These are phyloP conservation scores for Amphiduros pacificus DNA, from an alignment of 2,888 invertebrate genomes.

Conservation along the genomic window DNA sequence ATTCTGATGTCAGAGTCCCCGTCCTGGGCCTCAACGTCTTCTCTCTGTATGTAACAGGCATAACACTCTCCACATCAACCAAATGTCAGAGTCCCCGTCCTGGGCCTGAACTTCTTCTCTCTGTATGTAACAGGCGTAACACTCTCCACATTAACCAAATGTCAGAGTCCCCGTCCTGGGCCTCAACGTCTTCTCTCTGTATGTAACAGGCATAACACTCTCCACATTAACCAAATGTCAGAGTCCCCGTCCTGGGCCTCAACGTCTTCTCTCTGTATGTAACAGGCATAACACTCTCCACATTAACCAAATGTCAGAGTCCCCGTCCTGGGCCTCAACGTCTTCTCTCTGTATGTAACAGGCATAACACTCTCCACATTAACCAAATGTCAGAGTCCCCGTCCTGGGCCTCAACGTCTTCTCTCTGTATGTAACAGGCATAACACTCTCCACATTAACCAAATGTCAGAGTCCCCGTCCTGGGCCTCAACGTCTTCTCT, in stretches of 20 bases:
- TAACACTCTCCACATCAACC: too few relatives aligned
- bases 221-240: too few relatives aligned
- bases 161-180: conserved; percentile 60
- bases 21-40: conserved; percentile 66
- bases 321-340: conserved; percentile 65
- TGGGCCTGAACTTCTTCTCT: conserved; percentile 66
- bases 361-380: too few relatives aligned
- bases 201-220: too few relatives aligned
- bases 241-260: conserved; percentile 63
- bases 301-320: conserved; percentile 44
- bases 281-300: too few relatives aligned
- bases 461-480: conserved; percentile 59
- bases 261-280: conserved; percentile 69
- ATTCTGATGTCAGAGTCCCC: conserved; percentile 50
- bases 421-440: conserved; percentile 70
- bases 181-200: conserved; percentile 69
- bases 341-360: conserved; percentile 69
- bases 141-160: too few relatives aligned
- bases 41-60: conserved; percentile 70
- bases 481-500: conserved; percentile 66
- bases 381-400: conserved; percentile 55
- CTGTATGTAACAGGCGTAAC: too few relatives aligned
- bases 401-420: conserved; percentile 66
- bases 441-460: too few relatives aligned
- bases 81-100: conserved; percentile 59